A percentile compares a stretch with the other conserved stretches of the same genome.
These are phyloP conservation scores for Physocephala rufipes DNA, from an alignment of 2,888 invertebrate genomes.

Conservation along the genomic window DNA sequence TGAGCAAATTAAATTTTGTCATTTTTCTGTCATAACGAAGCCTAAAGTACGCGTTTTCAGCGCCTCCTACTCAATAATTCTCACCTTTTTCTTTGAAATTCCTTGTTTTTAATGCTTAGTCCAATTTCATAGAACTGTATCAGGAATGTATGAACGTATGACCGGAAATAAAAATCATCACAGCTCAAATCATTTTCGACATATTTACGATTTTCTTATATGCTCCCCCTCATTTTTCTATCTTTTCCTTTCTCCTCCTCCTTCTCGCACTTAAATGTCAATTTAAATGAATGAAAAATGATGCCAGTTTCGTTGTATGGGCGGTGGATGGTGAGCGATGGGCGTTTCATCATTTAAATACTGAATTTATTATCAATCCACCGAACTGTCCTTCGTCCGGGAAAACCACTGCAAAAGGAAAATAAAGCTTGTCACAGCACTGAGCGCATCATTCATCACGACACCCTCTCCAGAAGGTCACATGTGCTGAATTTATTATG, in stretches of 20 bases:
- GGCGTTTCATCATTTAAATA: conserved; percentile 2
- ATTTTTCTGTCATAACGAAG: conserved; percentile 48
- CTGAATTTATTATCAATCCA: background rate
- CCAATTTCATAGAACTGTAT: too few relatives aligned
- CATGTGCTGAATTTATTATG: conserved; percentile 52
- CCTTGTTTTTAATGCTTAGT: too few relatives aligned
- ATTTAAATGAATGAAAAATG: conserved; percentile 62
- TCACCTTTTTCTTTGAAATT: background rate
- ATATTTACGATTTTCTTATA: conserved; percentile 21
- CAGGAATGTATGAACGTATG: too few relatives aligned
- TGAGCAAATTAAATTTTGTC: conserved; percentile 63
- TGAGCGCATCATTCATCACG: conserved; percentile 58
- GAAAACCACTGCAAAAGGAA: background rate
- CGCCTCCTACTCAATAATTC: background rate
- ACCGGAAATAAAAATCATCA: conserved; percentile 33
- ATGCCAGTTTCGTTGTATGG: conserved; percentile 47
- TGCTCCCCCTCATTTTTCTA: conserved; percentile 4
- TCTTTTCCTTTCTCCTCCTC: too few relatives aligned
- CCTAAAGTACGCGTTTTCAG: conserved; percentile 27
- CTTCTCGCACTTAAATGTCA: conserved; percentile 1
- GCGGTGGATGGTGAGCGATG: conserved; percentile 56
- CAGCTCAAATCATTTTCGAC: background rate
- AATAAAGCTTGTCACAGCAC: background rate
- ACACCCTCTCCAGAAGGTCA: conserved; percentile 47
- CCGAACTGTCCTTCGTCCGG: background rate